Conservation (phyloP, 2,797 vertebrate genomes). For the Tenualosa thibaudeaui region DNA sequence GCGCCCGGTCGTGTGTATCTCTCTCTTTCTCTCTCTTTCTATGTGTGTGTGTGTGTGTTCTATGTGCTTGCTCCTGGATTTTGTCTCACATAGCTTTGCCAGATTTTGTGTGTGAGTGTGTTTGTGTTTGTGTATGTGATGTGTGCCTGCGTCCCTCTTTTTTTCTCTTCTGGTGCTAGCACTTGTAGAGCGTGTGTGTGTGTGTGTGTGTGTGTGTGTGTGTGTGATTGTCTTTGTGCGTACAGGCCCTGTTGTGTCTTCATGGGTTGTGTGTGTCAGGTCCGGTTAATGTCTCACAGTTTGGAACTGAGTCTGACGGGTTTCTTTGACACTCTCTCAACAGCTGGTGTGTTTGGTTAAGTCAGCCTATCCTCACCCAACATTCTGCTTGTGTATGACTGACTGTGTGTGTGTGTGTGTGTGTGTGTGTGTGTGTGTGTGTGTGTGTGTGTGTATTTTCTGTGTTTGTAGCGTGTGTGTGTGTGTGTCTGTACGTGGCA, state of each 20-base stretch:
- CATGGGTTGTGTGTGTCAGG: not conserved
- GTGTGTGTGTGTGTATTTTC: constrained; percentile 4
- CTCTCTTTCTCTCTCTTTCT: not conserved
- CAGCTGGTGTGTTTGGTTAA: not conserved
- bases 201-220: not conserved
- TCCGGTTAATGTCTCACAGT: not conserved
- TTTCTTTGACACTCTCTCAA: not conserved
- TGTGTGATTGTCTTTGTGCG: not conserved
- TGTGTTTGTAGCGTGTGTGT: not conserved
- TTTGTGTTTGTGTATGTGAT: not conserved
- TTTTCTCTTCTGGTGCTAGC: no score
- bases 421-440: constrained; percentile 7
- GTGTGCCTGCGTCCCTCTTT: not conserved
- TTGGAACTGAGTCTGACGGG: not conserved
- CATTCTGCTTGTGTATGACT: not conserved
- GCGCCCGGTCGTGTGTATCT: not conserved
- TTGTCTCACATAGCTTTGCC: not conserved
- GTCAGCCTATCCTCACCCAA: not conserved
- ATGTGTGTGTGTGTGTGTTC: not conserved
- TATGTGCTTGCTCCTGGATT: not conserved
- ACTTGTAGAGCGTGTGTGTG: not conserved
- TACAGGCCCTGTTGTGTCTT: not conserved
- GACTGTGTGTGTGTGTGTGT: not conserved
- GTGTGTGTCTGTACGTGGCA: not conserved
- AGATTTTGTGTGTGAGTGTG: not conserved